Percentiles rank a stretch among this genome's conserved stretches.
Evolutionary conservation across 1,140 invertebrate species (phyloP).

Genomic region (Anthonomus grandis): DNA sequence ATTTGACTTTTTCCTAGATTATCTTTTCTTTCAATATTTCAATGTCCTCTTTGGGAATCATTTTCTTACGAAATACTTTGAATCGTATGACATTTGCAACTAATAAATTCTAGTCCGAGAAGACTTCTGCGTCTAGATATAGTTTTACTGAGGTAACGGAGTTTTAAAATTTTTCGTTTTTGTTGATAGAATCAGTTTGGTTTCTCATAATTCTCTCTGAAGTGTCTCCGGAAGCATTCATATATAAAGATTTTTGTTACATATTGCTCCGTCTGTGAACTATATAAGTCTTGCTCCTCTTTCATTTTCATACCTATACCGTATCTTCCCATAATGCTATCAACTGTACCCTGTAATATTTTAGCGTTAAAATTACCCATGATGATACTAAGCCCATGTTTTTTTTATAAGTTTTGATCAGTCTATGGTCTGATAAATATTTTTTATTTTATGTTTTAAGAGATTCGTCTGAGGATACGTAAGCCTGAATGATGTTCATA

Average conservation of each 20-base stretch:
- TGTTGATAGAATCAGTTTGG: conserved; percentile 43
- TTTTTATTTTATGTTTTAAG: too few species aligned
- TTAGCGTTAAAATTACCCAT: conserved; percentile 39
- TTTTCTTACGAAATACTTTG: not conserved
- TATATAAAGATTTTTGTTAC: conserved; percentile 40
- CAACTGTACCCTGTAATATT: conserved; percentile 23
- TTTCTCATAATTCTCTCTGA: conserved; percentile 37
- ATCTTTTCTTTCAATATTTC: too few species aligned
- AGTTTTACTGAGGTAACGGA: conserved; percentile 35
- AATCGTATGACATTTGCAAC: not conserved
- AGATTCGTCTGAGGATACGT: too few species aligned
- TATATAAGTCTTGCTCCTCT: conserved; percentile 40
- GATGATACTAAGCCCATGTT: conserved; percentile 29
- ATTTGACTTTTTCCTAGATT: too few species aligned
- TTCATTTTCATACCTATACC: conserved; percentile 40
- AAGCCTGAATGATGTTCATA: too few species aligned
- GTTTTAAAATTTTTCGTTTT: conserved; percentile 38
- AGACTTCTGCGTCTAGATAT: conserved; percentile 29
- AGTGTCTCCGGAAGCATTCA: conserved; percentile 43
- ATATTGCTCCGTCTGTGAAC: conserved; percentile 41
- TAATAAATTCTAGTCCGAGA: conserved; percentile 39
- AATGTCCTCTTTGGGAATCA: too few species aligned
- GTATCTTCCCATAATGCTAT: conserved; percentile 10
- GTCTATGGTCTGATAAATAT: too few species aligned
- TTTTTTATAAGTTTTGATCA: too few species aligned